Conservation (phyloP, 37 sponge, comb jelly and placozoan species). For the Halisarca cf. caerulea region DNA sequence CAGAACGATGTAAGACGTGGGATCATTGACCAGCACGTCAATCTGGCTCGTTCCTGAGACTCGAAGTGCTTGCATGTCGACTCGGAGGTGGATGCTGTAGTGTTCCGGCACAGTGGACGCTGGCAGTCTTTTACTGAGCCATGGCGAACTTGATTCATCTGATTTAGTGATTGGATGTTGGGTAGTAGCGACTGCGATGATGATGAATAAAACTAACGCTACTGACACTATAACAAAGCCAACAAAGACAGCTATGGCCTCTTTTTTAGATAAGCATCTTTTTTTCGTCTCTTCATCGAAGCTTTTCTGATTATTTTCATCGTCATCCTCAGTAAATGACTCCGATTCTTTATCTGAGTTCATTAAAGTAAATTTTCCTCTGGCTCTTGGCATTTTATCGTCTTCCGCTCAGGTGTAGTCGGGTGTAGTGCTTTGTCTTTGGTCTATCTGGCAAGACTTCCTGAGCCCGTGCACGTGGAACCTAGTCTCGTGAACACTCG, state of each 20-base stretch:
- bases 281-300: background rate
- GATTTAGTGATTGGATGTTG: background rate
- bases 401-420: too few species aligned
- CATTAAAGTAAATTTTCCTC: too few species aligned
- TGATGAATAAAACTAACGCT: slow-evolving; percentile 26
- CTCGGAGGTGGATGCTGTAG: slow-evolving; percentile 54
- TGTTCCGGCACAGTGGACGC: slow-evolving; percentile 36
- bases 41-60: slow-evolving; percentile 64
- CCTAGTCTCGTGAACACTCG: too few species aligned
- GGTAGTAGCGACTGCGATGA: slow-evolving; percentile 2
- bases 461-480: too few species aligned
- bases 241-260: slow-evolving; percentile 44
- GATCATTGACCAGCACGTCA: slow-evolving; percentile 15
- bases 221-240: slow-evolving; percentile 34
- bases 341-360: background rate
- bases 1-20: slow-evolving; percentile 43
- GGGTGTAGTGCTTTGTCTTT: too few species aligned
- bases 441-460: too few species aligned
- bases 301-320: background rate
- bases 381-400: too few species aligned
- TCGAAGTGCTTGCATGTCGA: slow-evolving; percentile 44
- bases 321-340: background rate
- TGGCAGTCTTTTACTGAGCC: slow-evolving; percentile 77
- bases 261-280: slow-evolving; percentile 27
- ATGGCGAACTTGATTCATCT: background rate